Percentiles rank a stretch among this genome's conserved stretches.
Evolutionary conservation across 1,140 invertebrate species (phyloP).

Genomic region (Aradophagus sp.): DNA sequence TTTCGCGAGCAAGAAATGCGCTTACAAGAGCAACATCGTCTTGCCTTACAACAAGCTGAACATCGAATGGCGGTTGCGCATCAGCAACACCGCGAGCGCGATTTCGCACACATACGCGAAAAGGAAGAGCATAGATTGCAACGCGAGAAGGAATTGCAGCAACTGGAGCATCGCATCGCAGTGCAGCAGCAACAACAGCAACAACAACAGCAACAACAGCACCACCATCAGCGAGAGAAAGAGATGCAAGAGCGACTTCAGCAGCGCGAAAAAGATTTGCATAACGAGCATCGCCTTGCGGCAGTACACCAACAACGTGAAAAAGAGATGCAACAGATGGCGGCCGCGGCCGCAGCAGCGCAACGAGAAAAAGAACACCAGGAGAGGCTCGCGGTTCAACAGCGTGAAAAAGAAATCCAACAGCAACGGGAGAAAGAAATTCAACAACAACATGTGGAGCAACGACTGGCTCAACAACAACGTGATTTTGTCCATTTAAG

Average conservation of each 20-base stretch:
- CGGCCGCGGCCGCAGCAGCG: constrained; percentile 60
- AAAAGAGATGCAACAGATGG: constrained; percentile 70
- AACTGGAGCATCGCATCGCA: constrained; percentile 66
- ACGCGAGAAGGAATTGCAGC: constrained; percentile 73
- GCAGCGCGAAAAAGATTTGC: constrained; percentile 64
- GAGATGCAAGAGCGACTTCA: constrained; percentile 65
- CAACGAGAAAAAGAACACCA: constrained; percentile 66
- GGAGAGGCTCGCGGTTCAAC: constrained; percentile 65
- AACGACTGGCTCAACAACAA: constrained; percentile 66
- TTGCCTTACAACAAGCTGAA: constrained; percentile 63
- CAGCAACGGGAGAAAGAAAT: constrained; percentile 66
- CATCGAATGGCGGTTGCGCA: constrained; percentile 67
- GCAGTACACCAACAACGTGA: constrained; percentile 66
- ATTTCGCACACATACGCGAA: constrained; percentile 64
- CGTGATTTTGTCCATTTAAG: constrained; percentile 63
- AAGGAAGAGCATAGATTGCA: constrained; percentile 69
- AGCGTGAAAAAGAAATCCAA: constrained; percentile 66
- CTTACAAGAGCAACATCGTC: constrained; percentile 65
- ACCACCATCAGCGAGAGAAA: constrained; percentile 69
- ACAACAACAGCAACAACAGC: constrained; percentile 62
- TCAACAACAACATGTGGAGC: constrained; percentile 63
- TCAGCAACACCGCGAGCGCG: constrained; percentile 66
- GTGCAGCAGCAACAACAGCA: constrained; percentile 62
- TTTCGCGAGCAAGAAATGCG: constrained; percentile 68
- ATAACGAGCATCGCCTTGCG: constrained; percentile 62